phyloP scores from a whole-genome alignment of 2,888 invertebrate genomes.

The Caenorhabditis sp. region DNA sequence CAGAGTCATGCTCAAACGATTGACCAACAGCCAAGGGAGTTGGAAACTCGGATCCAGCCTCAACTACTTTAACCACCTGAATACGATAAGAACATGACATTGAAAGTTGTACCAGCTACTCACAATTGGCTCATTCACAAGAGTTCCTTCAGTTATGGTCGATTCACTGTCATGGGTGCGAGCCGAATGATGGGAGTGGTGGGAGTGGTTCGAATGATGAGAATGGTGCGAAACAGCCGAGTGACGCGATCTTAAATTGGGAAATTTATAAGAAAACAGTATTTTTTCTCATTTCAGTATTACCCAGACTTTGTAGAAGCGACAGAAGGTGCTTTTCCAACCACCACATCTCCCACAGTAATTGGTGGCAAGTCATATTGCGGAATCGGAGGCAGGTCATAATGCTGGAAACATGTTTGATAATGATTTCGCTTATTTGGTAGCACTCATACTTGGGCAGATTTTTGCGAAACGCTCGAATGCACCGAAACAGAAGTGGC shows the following conservation, averaged over 20 bases:
- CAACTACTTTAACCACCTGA: slow-evolving; percentile 33
- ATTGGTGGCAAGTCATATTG: slow-evolving; percentile 50
- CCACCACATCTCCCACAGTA: slow-evolving; percentile 28
- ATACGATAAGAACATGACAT: neutral
- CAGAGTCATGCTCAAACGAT: slow-evolving; percentile 55
- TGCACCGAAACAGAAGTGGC: slow-evolving; percentile 65
- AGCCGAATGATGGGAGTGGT: slow-evolving; percentile 39
- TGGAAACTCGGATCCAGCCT: slow-evolving; percentile 16
- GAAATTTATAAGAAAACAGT: neutral
- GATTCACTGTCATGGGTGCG: slow-evolving; percentile 51
- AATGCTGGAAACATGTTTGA: slow-evolving; percentile 15
- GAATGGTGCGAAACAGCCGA: slow-evolving; percentile 38
- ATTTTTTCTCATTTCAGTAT: neutral
- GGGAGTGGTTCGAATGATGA: slow-evolving; percentile 33
- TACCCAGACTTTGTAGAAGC: slow-evolving; percentile 38
- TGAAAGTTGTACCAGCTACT: neutral
- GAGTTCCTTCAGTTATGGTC: slow-evolving; percentile 45
- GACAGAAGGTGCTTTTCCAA: slow-evolving; percentile 18
- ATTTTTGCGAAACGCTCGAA: slow-evolving; percentile 65
- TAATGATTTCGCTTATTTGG: neutral
- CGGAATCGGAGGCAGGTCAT: slow-evolving; percentile 48
- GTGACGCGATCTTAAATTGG: slow-evolving; percentile 23
- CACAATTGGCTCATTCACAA: slow-evolving; percentile 48
- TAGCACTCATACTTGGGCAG: slow-evolving; percentile 23
- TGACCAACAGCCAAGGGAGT: slow-evolving; percentile 55